Base-by-base conservation (phyloP, 2,888 invertebrate genomes). In the Cryptus armator region DNA sequence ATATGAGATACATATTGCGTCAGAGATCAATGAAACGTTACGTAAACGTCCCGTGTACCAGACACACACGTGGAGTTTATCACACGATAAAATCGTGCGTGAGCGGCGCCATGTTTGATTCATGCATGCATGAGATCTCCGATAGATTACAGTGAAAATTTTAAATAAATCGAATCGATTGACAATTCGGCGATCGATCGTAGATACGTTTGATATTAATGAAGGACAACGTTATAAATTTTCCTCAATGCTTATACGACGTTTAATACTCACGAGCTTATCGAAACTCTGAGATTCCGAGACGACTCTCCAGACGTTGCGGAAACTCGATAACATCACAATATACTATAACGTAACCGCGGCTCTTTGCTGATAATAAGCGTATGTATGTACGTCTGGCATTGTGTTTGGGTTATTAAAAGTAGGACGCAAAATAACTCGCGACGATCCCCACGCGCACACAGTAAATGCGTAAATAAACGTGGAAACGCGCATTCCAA, bases 21-120 rank as follows among this genome's bases (percentile, higher is more conserved):
- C 86, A 87, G 83, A 74, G 89, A 91, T 87, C 89, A 89, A 90
- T 86, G 87, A 86, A 90, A 85, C 83, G 72, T 91, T 90, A 86
- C 86, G 74, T 87, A 88, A 90, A 72, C 59, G 53, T 78, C 53
- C 62, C 62, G 66, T 62, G 29, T 66, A 32, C 48, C 75, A 79
- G 70, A 64, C 56, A 43, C 24, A 16, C 12, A 19, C 14, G n/a
- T 51, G 16, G 14, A 62, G 29, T 14, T 62, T 62, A 62, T 32
- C 62, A 6, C 14, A 12, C 32, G 29, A 62, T 7, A 14, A 14
- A n/a, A 62, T 32, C 62, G 6, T 29, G 14, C 32, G 6, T 5
- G 2, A 4, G 4, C 32, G n/a, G n/a, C 29, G 14, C 62, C 0
- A n/a, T 32, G 2, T n/a, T n/a, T 32, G 62, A 62, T 62, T 62